Conservation (phyloP, 2,888 invertebrate species). For the Sylvicola fuscatus region DNA sequence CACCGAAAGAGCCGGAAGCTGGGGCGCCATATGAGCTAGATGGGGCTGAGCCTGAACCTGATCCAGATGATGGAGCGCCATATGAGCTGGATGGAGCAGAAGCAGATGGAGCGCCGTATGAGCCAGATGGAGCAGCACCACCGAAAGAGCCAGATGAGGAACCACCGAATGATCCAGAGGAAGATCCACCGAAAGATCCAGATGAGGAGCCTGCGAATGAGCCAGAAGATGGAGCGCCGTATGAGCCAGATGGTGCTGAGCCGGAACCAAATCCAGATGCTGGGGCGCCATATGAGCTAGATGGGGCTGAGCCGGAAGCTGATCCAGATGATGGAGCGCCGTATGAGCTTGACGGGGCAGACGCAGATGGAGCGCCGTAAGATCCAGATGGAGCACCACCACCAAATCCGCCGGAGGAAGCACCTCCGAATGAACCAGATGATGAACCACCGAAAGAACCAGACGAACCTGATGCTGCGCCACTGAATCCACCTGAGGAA, state of each 20-base stretch:
- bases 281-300: too few relatives aligned
- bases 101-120: constrained; percentile 48
- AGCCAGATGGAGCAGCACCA: constrained; percentile 38
- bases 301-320: too few relatives aligned
- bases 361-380: constrained; percentile 35
- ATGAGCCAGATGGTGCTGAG: constrained; percentile 37
- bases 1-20: constrained; percentile 26
- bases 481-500: constrained; percentile 42
- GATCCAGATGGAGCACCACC: constrained; percentile 27
- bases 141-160: too few relatives aligned
- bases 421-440: background rate
- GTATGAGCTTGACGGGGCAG: constrained; percentile 46
- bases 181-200: too few relatives aligned
- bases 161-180: too few relatives aligned
- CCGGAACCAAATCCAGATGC: too few relatives aligned
- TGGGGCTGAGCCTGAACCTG: too few relatives aligned
- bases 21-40: constrained; percentile 45
- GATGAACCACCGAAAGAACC: constrained; percentile 15
- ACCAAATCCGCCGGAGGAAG: too few relatives aligned
- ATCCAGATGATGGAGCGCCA: too few relatives aligned
- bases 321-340: constrained; percentile 32
- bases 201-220: too few relatives aligned
- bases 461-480: constrained; percentile 33
- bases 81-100: too few relatives aligned
- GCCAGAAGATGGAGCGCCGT: constrained; percentile 38